Base-by-base conservation (phyloP, 2,888 invertebrate species). In the Stenoptilia bipunctidactyla region DNA sequence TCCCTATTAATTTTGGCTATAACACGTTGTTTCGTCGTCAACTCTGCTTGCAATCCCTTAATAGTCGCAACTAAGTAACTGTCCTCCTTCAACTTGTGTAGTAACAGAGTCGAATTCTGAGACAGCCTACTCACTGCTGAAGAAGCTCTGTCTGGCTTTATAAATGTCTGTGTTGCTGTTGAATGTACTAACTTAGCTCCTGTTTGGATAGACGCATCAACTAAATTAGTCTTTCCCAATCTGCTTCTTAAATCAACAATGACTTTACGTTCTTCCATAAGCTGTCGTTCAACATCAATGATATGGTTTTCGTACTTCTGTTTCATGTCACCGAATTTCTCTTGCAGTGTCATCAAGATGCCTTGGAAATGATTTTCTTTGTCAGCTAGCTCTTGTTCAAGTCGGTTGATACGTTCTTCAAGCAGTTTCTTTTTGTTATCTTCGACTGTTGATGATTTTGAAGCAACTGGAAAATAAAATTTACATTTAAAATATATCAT, bases 61-160 rank as follows among this genome's bases (percentile, higher is more conserved):
- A 93, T 91, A 0, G 93, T 92, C 0, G 92, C 92, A 15, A 93
- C 67, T 36, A 93, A 79, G 73, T 93, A 92, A 25, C 90, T 86
- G 50, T 93, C 92, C 53, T 92, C 91, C 62, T 90, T 91, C 4
- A 84, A 60, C 45, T 85, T 83, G 39, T 75, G 76, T 27, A 83
- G 60, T 43, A 82, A 45, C n/a, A 82, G 50, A 0, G 86, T 67
- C 33, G 87, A 86, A 33, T 86, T 86, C 51, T 86, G 86, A 1
- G 87, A 77, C 36, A 86, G 52, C 48, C 86, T 77, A 53, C 84
- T 80, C 48, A 86, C 87, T 51, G 73, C 80, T 12, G 76, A 79
- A 47, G 70, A 68, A 0, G 77, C 69, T 53, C 76, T 64, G 38
- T 75, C 76, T 15, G 71, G 53, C 45, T 71, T 80, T 15, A 70